Percentiles rank a stretch among this genome's conserved stretches.
phyloP scores from a whole-genome alignment of 2,888 invertebrate genomes.

The Tiliacea citrago region DNA sequence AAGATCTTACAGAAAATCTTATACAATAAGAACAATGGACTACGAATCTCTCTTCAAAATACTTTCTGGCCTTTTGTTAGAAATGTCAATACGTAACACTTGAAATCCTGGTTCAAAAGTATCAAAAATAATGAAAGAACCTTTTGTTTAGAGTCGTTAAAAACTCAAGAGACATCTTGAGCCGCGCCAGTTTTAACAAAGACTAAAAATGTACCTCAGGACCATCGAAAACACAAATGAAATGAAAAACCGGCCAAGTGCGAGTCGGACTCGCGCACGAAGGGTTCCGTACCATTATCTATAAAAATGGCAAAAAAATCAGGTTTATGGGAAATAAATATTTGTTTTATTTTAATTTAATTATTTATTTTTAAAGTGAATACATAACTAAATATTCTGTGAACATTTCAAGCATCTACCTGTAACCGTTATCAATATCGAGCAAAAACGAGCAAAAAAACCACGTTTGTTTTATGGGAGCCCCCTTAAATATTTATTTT shows the following conservation, averaged over 20 bases:
- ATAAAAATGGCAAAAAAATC: too few relatives aligned
- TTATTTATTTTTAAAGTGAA: too few relatives aligned
- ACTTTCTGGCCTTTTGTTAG: not conserved
- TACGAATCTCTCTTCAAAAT: not conserved
- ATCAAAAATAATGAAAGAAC: slow-evolving; percentile 13
- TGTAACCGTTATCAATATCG: too few relatives aligned
- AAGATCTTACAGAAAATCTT: not conserved
- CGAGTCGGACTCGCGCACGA: too few relatives aligned
- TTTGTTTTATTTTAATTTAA: too few relatives aligned
- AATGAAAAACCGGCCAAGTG: not conserved
- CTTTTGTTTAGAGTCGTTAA: not conserved
- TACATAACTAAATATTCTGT: too few relatives aligned
- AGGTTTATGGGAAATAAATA: too few relatives aligned
- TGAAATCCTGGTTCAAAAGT: not conserved
- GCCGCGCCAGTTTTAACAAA: not conserved
- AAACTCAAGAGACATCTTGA: not conserved
- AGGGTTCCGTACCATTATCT: too few relatives aligned
- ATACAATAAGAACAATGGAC: not conserved
- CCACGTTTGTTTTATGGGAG: too few relatives aligned
- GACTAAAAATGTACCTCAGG: not conserved
- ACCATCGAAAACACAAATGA: not conserved
- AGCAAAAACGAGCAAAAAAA: too few relatives aligned
- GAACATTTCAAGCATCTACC: too few relatives aligned
- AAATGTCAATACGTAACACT: slow-evolving; percentile 2
- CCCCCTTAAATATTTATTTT: too few relatives aligned